Conservation (phyloP, 2,113 vertebrate genomes). For the Sylvietta virens region DNA sequence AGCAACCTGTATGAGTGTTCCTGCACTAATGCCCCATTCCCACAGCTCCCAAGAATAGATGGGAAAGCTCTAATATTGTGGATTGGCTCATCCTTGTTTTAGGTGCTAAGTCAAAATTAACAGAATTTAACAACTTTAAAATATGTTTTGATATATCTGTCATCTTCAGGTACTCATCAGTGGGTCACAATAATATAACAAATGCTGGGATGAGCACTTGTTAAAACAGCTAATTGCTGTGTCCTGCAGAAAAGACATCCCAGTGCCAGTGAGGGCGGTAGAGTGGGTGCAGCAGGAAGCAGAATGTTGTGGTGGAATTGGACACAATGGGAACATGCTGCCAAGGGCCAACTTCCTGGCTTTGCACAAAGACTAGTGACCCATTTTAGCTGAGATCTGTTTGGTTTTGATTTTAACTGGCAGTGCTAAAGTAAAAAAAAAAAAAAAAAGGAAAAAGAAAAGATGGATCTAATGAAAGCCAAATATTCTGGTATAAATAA, state of each 20-base stretch:
- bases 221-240: background rate
- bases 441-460: background rate
- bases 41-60: background rate
- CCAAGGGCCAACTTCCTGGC: slow-evolving; percentile 2
- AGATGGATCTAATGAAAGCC: background rate
- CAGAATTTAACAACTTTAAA: background rate
- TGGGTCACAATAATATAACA: background rate
- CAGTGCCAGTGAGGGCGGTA: background rate
- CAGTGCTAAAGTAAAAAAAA: background rate
- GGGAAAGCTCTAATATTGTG: background rate
- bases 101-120: background rate
- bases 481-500: background rate
- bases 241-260: background rate
- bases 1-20: background rate
- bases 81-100: background rate
- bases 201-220: background rate
- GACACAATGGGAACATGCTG: slow-evolving; percentile 23
- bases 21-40: background rate
- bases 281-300: background rate
- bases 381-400: background rate
- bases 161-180: background rate
- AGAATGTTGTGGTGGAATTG: background rate
- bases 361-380: slow-evolving; percentile 16
- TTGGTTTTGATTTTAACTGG: slow-evolving; percentile 49
- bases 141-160: background rate